Base-by-base conservation (phyloP, 2,797 vertebrate species). In the Discoglossus pictus region DNA sequence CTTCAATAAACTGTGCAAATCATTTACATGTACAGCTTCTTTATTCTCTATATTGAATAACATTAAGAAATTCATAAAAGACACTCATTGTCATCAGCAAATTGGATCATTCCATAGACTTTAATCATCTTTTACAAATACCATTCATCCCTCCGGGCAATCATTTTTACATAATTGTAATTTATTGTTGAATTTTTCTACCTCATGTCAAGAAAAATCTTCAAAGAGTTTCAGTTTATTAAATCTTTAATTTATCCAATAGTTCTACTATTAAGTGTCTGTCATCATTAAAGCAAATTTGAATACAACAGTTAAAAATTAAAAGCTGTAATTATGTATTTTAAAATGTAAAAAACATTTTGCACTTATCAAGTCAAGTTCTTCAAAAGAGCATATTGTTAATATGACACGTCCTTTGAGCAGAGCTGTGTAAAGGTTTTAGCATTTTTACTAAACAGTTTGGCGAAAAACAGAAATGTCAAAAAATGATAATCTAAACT, bases 151-250 rank as follows among this genome's bases (percentile, higher is more conserved):
- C 73, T 2, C 43, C 11, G 3, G 79, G 62, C 34, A 44, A 27
- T 77, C 76, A 68, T 77, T 79, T 82, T 83, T 83, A 76, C 77
- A 80, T 81, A 83, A 79, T 80, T 73, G 74, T 80, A 78, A 83
- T 82, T 79, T 80, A 78, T 78, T 73, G 72, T 61, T 70, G 74
- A 75, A 78, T 79, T 63, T 64, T 70, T 74, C 74, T 76, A 18
- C 51, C 70, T n/a, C 70, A 66, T 0, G 1, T 50, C 75, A 61
- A 70, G 35, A 44, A 39, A 68, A 50, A 75, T 77, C 76, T 76
- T 82, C 77, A 83, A 81, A 83, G 78, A 71, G 69, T 74, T 80
- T 79, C 68, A 73, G 61, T 77, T 78, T 44, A 34, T 74, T 68
- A 62, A 68, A 36, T 78, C 76, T 13, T 31, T 38, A 73, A 78